Base-by-base conservation (phyloP, 1,140 invertebrate genomes). In the Caenorhabditis latens region DNA sequence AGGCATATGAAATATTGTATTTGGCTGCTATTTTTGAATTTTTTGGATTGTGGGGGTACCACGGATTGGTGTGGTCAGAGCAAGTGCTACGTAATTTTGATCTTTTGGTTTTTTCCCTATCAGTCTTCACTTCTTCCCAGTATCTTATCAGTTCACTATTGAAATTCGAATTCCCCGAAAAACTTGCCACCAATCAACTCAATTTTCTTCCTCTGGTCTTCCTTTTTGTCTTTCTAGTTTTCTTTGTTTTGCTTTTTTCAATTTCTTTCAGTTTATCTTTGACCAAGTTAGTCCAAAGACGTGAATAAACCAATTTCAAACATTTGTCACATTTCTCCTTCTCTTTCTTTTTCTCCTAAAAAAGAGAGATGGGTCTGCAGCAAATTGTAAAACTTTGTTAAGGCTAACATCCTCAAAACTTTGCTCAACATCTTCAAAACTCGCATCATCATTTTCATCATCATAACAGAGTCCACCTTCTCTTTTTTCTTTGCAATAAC, bases 371-470 rank as follows among this genome's bases (percentile, higher is more conserved):
- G 46, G 71, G 40, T 79, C 43, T 42, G 71, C 71, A 50, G 71
- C 71, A 79, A 79, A 50, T 79, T 79, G 71, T 79, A n/a, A 50
- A 79, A 79, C 71, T 79, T 79, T 50, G 71, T 79, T 79, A 79
- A 79, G 71, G 71, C 43, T 21, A 16, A 79, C 71, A 79, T 71
- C 65, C 65, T 71, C 43, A 71, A 43, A 46, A 71, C 65, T 71
- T n/a, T 43, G 40, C 42, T 46, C 42, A 46, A 19, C 65, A 46
- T 79, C 71, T 79, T 50, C 71, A 53, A 79, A 79, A 79, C 71
- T 71, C 65, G 40, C 65, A 43, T 71, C 65, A 43, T 71, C 46
- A 79, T 79, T 24, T 13, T 79, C 46, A 50, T 53, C 40, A 24
- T 48, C 71, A 48, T 79, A 40, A 71, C 14, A 46, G 7, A 21